These are phyloP conservation scores for Hipparchia semele DNA, from an alignment of 2,888 invertebrate genomes.

Conservation along the genomic window DNA sequence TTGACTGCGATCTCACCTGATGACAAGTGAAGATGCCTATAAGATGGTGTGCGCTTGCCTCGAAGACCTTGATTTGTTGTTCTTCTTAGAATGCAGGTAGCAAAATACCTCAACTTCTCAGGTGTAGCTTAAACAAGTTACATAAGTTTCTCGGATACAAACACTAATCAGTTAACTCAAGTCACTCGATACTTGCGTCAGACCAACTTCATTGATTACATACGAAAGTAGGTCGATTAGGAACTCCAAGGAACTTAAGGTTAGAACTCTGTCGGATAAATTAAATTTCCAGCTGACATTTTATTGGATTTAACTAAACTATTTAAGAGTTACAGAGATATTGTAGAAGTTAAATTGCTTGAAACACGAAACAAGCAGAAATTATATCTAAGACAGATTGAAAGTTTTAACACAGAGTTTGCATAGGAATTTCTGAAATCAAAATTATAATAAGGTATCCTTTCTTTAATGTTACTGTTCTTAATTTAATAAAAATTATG, in stretches of 20 bases:
- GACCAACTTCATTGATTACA: constrained; percentile 21
- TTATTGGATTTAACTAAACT: constrained; percentile 2
- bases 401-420: too few relatives aligned
- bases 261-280: constrained; percentile 4
- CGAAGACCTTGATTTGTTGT: too few relatives aligned
- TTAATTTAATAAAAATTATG: too few relatives aligned
- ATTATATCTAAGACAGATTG: too few relatives aligned
- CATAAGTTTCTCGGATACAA: constrained; percentile 17
- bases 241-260: constrained; percentile 13
- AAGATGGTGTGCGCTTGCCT: too few relatives aligned
- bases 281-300: constrained; percentile 15
- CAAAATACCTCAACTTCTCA: neutral
- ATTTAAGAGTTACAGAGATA: neutral
- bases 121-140: constrained; percentile 15
- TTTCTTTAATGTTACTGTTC: too few relatives aligned
- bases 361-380: neutral
- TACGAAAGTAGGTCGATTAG: constrained; percentile 26
- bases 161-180: constrained; percentile 16
- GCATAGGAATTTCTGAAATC: too few relatives aligned
- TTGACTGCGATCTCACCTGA: too few relatives aligned
- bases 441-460: too few relatives aligned
- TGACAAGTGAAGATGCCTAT: too few relatives aligned
- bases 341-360: neutral
- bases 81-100: too few relatives aligned
- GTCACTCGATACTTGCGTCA: constrained; percentile 11